Conservation (phyloP, 2,797 vertebrate genomes). For the Sphenopsis melanotis region DNA sequence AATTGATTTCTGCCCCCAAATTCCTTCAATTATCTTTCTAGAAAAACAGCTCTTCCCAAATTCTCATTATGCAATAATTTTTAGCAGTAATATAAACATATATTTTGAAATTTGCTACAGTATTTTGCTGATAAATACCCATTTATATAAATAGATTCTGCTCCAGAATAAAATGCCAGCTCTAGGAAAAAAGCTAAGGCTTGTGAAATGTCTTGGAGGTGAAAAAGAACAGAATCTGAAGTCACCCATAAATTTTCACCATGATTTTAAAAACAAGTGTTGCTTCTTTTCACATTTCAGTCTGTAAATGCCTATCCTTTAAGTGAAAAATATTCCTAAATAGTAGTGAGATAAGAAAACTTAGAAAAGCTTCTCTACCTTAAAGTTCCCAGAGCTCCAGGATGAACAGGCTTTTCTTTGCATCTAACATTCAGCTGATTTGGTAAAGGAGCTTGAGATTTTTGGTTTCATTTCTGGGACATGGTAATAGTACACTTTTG, state of each 20-base stretch:
- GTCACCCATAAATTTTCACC: not conserved
- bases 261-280: not conserved
- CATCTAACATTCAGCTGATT: not conserved
- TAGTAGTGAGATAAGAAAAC: not conserved
- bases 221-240: not conserved
- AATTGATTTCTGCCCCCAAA: not conserved
- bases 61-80: not conserved
- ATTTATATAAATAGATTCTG: not conserved
- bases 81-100: not conserved
- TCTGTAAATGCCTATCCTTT: not conserved
- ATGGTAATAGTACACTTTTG: not conserved
- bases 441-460: not conserved
- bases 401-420: not conserved
- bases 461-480: not conserved
- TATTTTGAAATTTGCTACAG: not conserved
- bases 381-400: not conserved
- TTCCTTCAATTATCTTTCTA: not conserved
- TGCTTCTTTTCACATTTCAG: not conserved
- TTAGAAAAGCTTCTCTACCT: not conserved
- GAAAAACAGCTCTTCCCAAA: not conserved
- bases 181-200: not conserved
- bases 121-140: not conserved
- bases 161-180: not conserved
- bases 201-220: not conserved
- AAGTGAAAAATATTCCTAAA: not conserved